Percentiles rank a stretch among this genome's conserved stretches.
phyloP scores from a whole-genome alignment of 2,113 vertebrate species.

The Tautogolabrus adspersus region DNA sequence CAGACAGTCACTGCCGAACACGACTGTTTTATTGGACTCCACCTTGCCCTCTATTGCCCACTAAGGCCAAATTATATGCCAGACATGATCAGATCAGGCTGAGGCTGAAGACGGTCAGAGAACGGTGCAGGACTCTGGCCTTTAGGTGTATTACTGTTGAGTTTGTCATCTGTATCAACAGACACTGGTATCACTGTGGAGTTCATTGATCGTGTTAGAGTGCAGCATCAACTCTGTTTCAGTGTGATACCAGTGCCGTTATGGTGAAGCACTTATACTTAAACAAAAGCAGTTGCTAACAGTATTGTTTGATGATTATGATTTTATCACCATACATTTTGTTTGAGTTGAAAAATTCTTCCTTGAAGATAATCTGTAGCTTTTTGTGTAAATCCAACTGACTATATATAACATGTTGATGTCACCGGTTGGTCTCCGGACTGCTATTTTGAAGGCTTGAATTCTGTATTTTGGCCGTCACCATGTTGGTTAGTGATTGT shows the following conservation, averaged over 20 bases:
- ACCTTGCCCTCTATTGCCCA: constrained; percentile 34
- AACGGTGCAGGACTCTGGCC: constrained; percentile 19
- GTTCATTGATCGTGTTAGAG: constrained; percentile 50
- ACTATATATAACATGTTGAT: no score
- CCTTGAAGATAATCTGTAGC: no score
- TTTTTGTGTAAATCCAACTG: no score
- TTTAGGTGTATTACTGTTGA: background rate
- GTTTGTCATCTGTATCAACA: constrained; percentile 36
- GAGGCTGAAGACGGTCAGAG: constrained; percentile 15
- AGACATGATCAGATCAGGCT: constrained; percentile 53
- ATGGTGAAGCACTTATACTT: background rate
- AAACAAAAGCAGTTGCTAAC: background rate
- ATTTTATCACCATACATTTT: background rate
- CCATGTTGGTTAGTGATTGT: no score
- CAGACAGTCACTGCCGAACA: constrained; percentile 44
- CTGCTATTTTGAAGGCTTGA: no score
- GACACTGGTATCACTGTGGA: constrained; percentile 43
- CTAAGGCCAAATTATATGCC: constrained; percentile 59
- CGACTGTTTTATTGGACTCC: constrained; percentile 68
- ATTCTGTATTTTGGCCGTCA: no score
- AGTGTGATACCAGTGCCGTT: constrained; percentile 2
- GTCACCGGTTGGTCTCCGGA: no score
- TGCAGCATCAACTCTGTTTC: constrained; percentile 29
- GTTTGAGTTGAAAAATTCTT: no score
- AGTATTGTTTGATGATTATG: background rate